Conservation (phyloP, 2,888 invertebrate species). For the Blastobasis lacticolella region DNA sequence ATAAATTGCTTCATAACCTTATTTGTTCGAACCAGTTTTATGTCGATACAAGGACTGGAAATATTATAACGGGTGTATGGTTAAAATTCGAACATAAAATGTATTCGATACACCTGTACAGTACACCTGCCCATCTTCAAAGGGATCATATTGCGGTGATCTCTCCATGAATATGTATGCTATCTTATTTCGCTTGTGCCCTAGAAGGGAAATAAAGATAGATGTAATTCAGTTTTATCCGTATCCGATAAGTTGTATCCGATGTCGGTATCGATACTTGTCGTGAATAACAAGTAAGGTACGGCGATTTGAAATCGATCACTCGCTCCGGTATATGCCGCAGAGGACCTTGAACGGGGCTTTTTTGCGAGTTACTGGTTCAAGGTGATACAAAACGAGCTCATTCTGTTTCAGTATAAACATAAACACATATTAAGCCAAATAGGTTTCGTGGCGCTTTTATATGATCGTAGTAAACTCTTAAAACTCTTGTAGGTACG, state of each 20-base stretch:
- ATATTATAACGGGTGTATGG: too few relatives aligned
- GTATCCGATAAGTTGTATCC: conserved; percentile 28
- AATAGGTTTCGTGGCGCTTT: too few relatives aligned
- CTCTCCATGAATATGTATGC: conserved; percentile 10
- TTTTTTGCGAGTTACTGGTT: background rate
- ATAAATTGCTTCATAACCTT: too few relatives aligned
- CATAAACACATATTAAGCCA: too few relatives aligned
- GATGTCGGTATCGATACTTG: conserved; percentile 26
- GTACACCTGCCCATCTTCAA: background rate
- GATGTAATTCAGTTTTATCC: conserved; percentile 18
- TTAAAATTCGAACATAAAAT: too few relatives aligned
- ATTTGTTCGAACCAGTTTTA: too few relatives aligned
- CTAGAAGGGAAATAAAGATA: conserved; percentile 7
- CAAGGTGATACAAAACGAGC: too few relatives aligned
- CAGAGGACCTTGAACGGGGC: conserved; percentile 10
- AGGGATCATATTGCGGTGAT: conserved; percentile 17
- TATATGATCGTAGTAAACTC: background rate
- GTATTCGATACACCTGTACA: background rate
- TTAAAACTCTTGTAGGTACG: background rate
- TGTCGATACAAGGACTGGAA: too few relatives aligned
- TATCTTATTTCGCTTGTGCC: conserved; percentile 10
- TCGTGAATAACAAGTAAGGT: conserved; percentile 31
- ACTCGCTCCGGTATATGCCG: conserved; percentile 3
- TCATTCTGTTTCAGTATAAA: too few relatives aligned
- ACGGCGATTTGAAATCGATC: conserved; percentile 29